Evolutionary conservation across 2,888 invertebrate species (phyloP).

Genomic region (Urechis unicinctus): DNA sequence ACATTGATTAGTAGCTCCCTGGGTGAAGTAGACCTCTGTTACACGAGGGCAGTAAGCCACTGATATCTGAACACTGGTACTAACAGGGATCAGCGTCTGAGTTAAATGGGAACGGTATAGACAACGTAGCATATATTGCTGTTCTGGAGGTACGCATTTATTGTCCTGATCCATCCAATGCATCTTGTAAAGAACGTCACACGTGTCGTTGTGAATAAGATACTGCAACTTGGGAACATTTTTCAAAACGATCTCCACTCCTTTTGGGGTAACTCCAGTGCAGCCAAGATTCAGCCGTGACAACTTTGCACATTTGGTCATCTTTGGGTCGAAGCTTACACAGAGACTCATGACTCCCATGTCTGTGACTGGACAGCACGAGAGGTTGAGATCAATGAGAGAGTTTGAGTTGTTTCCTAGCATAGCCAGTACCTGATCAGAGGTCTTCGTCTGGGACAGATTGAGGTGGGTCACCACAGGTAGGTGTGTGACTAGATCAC

Average conservation of each 20-base stretch:
- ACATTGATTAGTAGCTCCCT: neutral
- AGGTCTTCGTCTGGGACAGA: conserved; percentile 24
- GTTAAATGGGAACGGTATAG: conserved; percentile 7
- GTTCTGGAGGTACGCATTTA: no score
- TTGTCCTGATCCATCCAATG: neutral
- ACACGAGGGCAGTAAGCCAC: conserved; percentile 12
- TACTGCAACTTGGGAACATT: conserved; percentile 1
- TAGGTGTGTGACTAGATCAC: conserved; percentile 18
- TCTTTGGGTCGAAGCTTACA: conserved; percentile 4
- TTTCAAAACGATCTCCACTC: neutral
- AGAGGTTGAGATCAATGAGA: conserved; percentile 17
- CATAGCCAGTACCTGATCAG: conserved; percentile 24
- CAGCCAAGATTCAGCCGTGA: conserved; percentile 6
- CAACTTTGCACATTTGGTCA: conserved; percentile 10
- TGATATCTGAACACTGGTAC: conserved; percentile 2
- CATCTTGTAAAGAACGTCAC: conserved; percentile 6
- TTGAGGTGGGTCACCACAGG: conserved; percentile 21
- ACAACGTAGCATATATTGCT: neutral
- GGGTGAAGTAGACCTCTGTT: conserved; percentile 6
- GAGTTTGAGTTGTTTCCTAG: conserved; percentile 13
- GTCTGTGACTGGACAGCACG: conserved; percentile 20
- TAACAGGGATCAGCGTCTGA: neutral
- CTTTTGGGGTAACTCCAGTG: conserved; percentile 8
- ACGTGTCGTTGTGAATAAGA: conserved; percentile 9
- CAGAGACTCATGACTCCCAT: conserved; percentile 19